phyloP scores from a whole-genome alignment of 2,888 invertebrate species.

The Leptopilina syphax region DNA sequence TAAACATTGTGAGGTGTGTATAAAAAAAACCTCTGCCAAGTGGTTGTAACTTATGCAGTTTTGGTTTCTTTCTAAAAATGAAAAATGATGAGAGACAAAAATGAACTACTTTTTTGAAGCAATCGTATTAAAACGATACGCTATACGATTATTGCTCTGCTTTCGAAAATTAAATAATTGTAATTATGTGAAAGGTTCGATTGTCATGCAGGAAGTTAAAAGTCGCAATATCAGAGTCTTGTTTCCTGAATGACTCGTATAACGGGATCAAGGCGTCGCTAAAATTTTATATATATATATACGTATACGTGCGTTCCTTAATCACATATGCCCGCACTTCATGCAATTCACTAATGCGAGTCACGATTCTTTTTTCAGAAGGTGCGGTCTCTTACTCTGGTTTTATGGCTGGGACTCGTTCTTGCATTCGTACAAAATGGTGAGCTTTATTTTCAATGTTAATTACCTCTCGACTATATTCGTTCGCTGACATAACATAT shows the following conservation, averaged over 20 bases:
- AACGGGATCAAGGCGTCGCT: slow-evolving; percentile 55
- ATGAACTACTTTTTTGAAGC: background rate
- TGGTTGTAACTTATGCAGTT: too few species aligned
- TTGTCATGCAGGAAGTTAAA: slow-evolving; percentile 63
- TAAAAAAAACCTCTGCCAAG: too few species aligned
- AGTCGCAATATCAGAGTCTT: slow-evolving; percentile 58
- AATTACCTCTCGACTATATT: slow-evolving; percentile 8
- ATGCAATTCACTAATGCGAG: slow-evolving; percentile 48
- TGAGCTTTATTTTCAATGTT: slow-evolving; percentile 59
- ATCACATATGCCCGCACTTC: slow-evolving; percentile 48
- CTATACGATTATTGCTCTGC: background rate
- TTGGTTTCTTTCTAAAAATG: background rate
- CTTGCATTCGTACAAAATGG: slow-evolving; percentile 66
- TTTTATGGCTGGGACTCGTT: slow-evolving; percentile 68
- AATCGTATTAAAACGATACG: background rate
- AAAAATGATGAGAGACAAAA: background rate
- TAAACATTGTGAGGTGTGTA: too few species aligned
- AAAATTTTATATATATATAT: slow-evolving; percentile 29
- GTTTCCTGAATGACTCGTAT: slow-evolving; percentile 62
- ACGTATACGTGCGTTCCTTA: slow-evolving; percentile 52
- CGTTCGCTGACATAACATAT: background rate
- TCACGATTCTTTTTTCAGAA: slow-evolving; percentile 64
- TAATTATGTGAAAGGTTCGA: slow-evolving; percentile 57
- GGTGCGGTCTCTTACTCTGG: slow-evolving; percentile 64
- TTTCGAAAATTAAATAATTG: slow-evolving; percentile 39